Percentiles rank a stretch among this genome's conserved stretches.
Evolutionary conservation across 2,888 invertebrate genomes (phyloP).

Genomic region (Eupelmus urozonus): DNA sequence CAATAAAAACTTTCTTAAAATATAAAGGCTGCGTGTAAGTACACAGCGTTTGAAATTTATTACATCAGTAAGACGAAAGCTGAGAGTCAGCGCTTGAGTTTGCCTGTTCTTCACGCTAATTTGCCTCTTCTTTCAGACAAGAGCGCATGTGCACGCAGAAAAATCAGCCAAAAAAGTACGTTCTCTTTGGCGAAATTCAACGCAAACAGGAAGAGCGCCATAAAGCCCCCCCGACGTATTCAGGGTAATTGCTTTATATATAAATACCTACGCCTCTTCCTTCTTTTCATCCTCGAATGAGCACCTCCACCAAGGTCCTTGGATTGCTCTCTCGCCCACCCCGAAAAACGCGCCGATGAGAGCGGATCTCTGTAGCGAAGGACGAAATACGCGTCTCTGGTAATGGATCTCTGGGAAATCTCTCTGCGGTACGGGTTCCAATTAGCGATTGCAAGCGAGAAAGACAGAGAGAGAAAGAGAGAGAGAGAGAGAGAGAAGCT

Average conservation of each 20-base stretch:
- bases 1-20: conserved; percentile 25
- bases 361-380: no score
- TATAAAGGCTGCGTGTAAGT: not conserved
- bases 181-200: not conserved
- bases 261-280: not conserved
- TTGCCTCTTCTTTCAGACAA: conserved; percentile 4
- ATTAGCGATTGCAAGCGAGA: conserved; percentile 7
- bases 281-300: conserved; percentile 9
- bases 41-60: conserved; percentile 23
- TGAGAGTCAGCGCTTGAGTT: not conserved
- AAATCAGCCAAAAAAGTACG: not conserved
- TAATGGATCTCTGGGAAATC: conserved; percentile 38
- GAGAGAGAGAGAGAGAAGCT: not conserved
- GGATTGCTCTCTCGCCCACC: no score
- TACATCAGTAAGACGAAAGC: not conserved
- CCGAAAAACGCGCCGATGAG: no score
- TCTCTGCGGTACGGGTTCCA: not conserved
- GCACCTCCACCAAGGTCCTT: no score
- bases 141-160: no score
- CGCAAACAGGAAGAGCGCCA: conserved; percentile 13
- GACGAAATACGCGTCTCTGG: not conserved
- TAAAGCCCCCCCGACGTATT: conserved; percentile 8
- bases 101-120: not conserved
- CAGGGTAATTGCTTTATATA: conserved; percentile 35
- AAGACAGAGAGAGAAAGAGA: not conserved